Evolutionary conservation across 2,797 vertebrate species (phyloP).

Genomic region (Mormyrops attenuatus): DNA sequence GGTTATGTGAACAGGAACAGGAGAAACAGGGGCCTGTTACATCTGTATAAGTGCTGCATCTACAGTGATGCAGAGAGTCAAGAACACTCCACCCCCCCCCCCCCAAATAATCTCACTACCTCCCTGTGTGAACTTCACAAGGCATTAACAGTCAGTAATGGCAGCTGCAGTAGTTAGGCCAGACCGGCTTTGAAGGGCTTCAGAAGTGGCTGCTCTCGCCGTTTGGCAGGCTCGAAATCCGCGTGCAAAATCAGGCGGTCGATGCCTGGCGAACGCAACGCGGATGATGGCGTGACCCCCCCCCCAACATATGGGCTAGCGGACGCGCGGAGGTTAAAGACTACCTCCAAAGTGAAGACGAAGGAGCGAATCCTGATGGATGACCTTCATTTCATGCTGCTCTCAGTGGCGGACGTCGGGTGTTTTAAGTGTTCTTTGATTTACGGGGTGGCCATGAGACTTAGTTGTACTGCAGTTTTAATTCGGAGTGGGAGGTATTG

Average conservation of each 20-base stretch:
- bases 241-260: background rate
- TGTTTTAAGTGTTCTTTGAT: conserved; percentile 19
- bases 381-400: conserved; percentile 19
- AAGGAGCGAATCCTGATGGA: conserved; percentile 1
- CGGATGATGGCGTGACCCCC: background rate
- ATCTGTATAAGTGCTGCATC: conserved; percentile 13
- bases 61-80: background rate
- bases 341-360: background rate
- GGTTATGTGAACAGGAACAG: too few species aligned
- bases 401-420: background rate
- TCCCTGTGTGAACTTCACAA: conserved; percentile 20
- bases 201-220: background rate
- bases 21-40: background rate
- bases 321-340: background rate
- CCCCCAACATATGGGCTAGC: background rate
- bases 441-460: background rate
- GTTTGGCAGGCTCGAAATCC: background rate
- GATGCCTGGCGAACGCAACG: background rate
- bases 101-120: background rate
- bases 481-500: conserved; percentile 19
- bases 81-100: background rate
- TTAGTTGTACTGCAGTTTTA: background rate
- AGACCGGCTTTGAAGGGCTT: background rate
- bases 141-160: conserved; percentile 30
- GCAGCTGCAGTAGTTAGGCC: background rate